These are phyloP conservation scores for Anas flavirostris DNA, from an alignment of 2,797 vertebrate species.

Conservation along the genomic window DNA sequence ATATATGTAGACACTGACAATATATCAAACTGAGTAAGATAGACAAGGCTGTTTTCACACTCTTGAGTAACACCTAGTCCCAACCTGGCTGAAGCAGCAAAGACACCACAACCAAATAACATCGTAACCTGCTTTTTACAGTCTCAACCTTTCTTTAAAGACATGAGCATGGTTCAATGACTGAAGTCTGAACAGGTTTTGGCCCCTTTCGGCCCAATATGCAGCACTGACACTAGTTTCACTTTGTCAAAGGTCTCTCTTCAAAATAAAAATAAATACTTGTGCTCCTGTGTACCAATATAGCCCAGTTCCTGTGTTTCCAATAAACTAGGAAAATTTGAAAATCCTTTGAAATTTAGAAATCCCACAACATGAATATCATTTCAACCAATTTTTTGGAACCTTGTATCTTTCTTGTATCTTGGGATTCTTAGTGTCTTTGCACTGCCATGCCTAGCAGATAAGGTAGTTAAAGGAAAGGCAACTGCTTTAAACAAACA, in stretches of 20 bases:
- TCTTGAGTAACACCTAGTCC: neutral
- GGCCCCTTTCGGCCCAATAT: neutral
- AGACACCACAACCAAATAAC: neutral
- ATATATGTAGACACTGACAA: neutral
- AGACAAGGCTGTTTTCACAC: neutral
- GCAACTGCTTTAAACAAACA: neutral
- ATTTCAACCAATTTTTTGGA: neutral
- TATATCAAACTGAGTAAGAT: neutral
- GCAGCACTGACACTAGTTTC: neutral
- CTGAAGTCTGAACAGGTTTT: neutral
- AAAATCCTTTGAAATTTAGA: neutral
- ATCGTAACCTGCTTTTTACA: neutral
- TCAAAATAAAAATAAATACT: neutral
- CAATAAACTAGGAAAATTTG: neutral
- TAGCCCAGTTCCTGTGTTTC: neutral
- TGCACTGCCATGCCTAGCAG: neutral
- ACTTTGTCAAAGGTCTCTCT: neutral
- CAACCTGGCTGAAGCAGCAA: neutral
- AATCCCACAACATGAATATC: neutral
- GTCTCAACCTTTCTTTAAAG: neutral
- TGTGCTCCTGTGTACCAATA: neutral
- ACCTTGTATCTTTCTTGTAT: neutral
- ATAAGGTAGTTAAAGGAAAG: neutral
- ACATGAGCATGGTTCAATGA: slow-evolving; percentile 3
- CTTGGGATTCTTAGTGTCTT: neutral